Evolutionary conservation across 2,113 vertebrate genomes (phyloP), one percentile per base, ranked within the genome.

Genomic region (Xenopus borealis): DNA sequence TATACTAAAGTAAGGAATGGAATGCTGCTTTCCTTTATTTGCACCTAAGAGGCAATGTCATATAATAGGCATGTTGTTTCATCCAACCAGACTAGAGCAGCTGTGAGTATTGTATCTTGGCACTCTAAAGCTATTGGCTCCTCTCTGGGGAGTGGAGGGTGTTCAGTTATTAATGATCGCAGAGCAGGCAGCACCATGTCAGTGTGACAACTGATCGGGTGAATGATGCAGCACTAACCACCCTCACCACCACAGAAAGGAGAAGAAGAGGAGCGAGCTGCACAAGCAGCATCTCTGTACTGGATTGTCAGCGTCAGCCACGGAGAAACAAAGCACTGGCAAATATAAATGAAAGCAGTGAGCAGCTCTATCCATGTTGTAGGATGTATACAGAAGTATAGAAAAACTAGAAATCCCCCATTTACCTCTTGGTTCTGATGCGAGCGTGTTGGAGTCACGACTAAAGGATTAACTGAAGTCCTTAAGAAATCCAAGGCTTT

Each of bases 101-200:
- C 88, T 86, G 84, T 85, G 83, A 85, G 76, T 1, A 57, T 82
- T 80, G 72, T 85, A 71, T 69, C 85, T 80, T 79, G 84, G 85
- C 88, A 79, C 91, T 83, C 80, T 52, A 69, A 69, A 83, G 86
- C 90, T 79, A 88, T 88, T 92, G 91, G 94, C 90, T 90, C 80
- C 79, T 85, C 87, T 88, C 87, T 20, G 84, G 91, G 91, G 91
- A 92, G 88, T 20, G 86, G 82, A 84, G 89, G 83, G 87, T 87
- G 88, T 83, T 86, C 86, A 80, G 88, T 92, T 92, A 87, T 90
- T 90, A 95, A 93, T 89, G 93, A 92, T 86, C 88, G 89, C 90
- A 64, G 93, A 88, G 83, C 90, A 86, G 92, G 92, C 93, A 93
- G 93, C 92, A 80, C 91, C 91, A 77, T 89, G 92, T 87, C 94